A percentile compares a stretch with the other conserved stretches of the same genome.
These are phyloP conservation scores for Saccopteryx leptura DNA, from an alignment of 2,113 vertebrate genomes.

Conservation along the genomic window DNA sequence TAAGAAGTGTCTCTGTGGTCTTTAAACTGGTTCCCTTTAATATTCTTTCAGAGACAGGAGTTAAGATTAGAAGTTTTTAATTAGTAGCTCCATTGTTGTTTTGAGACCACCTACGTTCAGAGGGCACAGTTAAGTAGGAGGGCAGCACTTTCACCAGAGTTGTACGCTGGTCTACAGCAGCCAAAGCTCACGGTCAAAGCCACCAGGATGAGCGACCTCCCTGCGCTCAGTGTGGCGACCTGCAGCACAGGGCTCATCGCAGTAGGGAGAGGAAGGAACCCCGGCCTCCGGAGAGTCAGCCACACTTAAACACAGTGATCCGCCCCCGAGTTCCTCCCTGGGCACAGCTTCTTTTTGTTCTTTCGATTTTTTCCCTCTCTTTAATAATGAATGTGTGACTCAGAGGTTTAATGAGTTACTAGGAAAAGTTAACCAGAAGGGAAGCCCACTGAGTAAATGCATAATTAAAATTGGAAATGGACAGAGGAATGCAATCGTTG, in stretches of 20 bases:
- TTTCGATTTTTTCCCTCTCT: conserved; percentile 81
- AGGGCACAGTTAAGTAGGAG: conserved; percentile 44
- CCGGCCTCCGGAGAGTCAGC: conserved; percentile 80
- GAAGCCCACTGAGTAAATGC: conserved; percentile 81
- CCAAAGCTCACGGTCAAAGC: conserved; percentile 1
- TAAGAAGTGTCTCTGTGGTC: conserved; percentile 24
- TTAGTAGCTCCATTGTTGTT: conserved; percentile 51
- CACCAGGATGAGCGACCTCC: background rate
- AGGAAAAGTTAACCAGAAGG: conserved; percentile 84
- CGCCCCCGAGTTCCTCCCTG: conserved; percentile 80
- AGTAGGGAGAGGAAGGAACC: conserved; percentile 30
- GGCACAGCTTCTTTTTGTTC: conserved; percentile 68
- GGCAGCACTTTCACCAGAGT: conserved; percentile 23
- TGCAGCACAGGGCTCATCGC: conserved; percentile 64
- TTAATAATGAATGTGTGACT: conserved; percentile 81
- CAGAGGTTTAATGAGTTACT: conserved; percentile 87
- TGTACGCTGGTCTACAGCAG: background rate
- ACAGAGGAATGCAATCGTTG: conserved; percentile 73
- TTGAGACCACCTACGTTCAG: conserved; percentile 38
- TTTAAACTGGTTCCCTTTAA: conserved; percentile 34
- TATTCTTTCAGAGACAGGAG: conserved; percentile 41
- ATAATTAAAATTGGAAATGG: conserved; percentile 85
- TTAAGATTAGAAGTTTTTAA: conserved; percentile 58
- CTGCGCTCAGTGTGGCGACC: background rate
- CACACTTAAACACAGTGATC: conserved; percentile 79